phyloP scores from a whole-genome alignment of 1,140 invertebrate genomes.

The Manduca sexta region DNA sequence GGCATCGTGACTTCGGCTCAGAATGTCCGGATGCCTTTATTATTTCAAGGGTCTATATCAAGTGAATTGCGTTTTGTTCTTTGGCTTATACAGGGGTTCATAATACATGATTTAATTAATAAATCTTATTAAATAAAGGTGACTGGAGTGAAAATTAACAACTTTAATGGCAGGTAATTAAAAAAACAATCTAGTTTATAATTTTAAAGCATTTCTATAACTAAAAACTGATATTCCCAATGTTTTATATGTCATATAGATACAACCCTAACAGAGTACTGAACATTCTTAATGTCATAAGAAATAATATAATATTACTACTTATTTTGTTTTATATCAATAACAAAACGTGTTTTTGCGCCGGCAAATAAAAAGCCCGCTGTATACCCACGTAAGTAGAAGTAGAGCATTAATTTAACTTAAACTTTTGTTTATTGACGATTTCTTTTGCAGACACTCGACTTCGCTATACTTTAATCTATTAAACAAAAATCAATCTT shows the following conservation, averaged over 20 bases:
- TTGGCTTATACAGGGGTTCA: constrained; percentile 27
- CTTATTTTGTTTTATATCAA: too few relatives aligned
- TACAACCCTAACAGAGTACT: too few relatives aligned
- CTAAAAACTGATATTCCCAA: too few relatives aligned
- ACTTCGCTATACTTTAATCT: constrained; percentile 30
- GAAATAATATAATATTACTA: too few relatives aligned
- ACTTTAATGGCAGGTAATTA: too few relatives aligned
- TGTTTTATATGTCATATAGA: too few relatives aligned
- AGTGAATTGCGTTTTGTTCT: constrained; percentile 43
- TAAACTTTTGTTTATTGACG: constrained; percentile 68
- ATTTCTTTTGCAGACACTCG: constrained; percentile 67
- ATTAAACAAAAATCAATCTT: constrained; percentile 14
- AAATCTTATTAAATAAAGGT: neutral
- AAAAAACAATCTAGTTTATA: too few relatives aligned
- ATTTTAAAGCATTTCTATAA: too few relatives aligned
- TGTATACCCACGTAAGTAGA: constrained; percentile 41
- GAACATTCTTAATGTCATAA: too few relatives aligned
- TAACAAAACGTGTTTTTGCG: too few relatives aligned
- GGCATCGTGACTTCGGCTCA: constrained; percentile 26
- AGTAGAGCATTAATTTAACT: constrained; percentile 61
- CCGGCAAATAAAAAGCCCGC: constrained; percentile 22
- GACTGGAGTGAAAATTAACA: constrained; percentile 10
- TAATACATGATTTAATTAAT: neutral
- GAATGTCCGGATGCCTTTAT: constrained; percentile 55
- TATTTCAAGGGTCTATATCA: constrained; percentile 51